These are phyloP conservation scores for Naja naja DNA, from an alignment of 2,113 vertebrate genomes.

Conservation along the genomic window DNA sequence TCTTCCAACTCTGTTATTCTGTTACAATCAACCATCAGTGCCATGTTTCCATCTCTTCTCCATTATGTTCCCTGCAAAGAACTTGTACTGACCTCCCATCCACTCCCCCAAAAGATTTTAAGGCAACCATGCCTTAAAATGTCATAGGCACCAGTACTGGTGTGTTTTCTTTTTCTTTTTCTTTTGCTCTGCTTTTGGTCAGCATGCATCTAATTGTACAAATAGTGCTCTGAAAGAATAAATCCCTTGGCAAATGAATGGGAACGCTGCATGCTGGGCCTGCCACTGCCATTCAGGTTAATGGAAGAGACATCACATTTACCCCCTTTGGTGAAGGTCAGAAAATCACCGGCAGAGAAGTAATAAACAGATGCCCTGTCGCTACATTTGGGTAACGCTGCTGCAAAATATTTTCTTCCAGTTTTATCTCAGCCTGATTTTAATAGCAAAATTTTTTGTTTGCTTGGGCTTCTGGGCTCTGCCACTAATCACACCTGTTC, in stretches of 20 bases:
- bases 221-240: constrained; percentile 28
- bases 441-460: background rate
- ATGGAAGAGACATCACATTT: constrained; percentile 55
- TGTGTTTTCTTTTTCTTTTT: background rate
- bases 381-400: constrained; percentile 12
- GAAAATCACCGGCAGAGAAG: constrained; percentile 54
- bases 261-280: background rate
- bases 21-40: rapidly evolving
- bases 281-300: constrained; percentile 21
- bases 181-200: constrained; percentile 14
- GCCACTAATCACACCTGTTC: rapidly evolving
- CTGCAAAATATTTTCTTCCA: constrained; percentile 43
- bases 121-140: background rate
- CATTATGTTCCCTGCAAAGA: constrained; percentile 1
- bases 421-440: constrained; percentile 19
- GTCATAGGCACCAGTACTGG: background rate
- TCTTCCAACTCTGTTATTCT: background rate
- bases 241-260: constrained; percentile 33
- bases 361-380: constrained; percentile 52
- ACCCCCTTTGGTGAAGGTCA: constrained; percentile 55
- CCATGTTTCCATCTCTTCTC: rapidly evolving
- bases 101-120: background rate
- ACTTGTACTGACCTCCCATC: rapidly evolving
- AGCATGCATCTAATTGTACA: background rate
- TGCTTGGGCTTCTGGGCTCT: background rate